Base-by-base conservation (phyloP, 2,797 vertebrate genomes). In the Acipenser ruthenus region DNA sequence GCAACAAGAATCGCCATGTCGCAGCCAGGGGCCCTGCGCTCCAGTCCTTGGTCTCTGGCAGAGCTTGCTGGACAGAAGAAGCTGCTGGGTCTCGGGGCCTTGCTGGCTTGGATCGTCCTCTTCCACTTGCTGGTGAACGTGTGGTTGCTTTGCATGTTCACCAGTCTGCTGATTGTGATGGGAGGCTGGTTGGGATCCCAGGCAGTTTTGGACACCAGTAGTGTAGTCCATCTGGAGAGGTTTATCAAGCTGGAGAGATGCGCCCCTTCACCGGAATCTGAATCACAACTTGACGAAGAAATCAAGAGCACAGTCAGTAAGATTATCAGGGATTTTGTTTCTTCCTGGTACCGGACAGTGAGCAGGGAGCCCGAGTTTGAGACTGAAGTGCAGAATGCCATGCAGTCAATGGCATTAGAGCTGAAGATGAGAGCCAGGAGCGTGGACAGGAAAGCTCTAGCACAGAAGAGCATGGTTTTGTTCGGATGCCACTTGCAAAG, bases 281-380 rank as follows among this genome's bases (percentile, higher is more conserved):
- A 92, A 66, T 62, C 10, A 10, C 71, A 80, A 37, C 77, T 98
- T 77, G 88, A 96, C 49, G 75, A 78, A 18, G 94, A 98, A 84
- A 94, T 99, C 10, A 63, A 83, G 52, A 70, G 75, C 69, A 95
- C 91, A 3, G 78, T 98, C 64, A 83, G 23, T 9, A 96, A 98
- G 77, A 92, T 98, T 68, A 79, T 98, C 65, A 78, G 93, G 52
- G 96, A 99, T 71, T 98, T 99, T 23, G 94, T 98, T 8, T 84
- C 89, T 0, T 96, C 93, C 0, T 99, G 96, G 96, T 97, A 95
- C 77, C 77, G 77, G 61, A 88, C 90, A 0, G 85, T 98, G 67
- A 94, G 93, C 69, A 79, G 74, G 0, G 91, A 95, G 74, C 84
- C 77, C 0, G 76, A 76, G 12, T 98, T 98, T 60, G 91, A 96